A percentile compares a stretch with the other conserved stretches of the same genome.
These are phyloP conservation scores for Boulengeromyrus knoepffleri DNA, from an alignment of 2,113 vertebrate species.

Conservation along the genomic window DNA sequence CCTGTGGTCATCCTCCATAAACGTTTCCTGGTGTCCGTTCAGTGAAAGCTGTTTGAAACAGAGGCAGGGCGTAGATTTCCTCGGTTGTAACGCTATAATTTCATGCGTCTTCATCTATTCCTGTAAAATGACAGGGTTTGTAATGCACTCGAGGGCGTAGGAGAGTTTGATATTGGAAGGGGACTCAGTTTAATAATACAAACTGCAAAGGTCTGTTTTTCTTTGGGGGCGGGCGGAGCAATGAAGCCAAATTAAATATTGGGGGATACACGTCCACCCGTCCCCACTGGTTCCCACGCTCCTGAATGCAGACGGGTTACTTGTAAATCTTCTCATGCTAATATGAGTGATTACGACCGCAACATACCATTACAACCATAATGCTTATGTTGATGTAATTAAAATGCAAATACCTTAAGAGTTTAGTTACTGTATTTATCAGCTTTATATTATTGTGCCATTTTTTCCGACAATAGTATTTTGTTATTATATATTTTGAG, in stretches of 20 bases:
- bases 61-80: slow-evolving; percentile 56
- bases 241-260: not conserved
- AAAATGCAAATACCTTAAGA: not conserved
- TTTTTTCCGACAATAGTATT: not conserved
- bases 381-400: not conserved
- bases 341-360: not conserved
- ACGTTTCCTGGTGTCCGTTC: slow-evolving; percentile 54
- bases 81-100: slow-evolving; percentile 64
- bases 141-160: slow-evolving; percentile 45
- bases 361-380: not conserved
- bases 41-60: slow-evolving; percentile 39
- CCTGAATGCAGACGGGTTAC: not conserved
- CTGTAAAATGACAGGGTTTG: slow-evolving; percentile 66
- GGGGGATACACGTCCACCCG: not conserved
- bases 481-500: not conserved
- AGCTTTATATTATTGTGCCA: not conserved
- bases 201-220: not conserved
- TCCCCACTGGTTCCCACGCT: not conserved
- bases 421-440: not conserved
- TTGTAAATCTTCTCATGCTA: slow-evolving; percentile 24
- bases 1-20: slow-evolving; percentile 42
- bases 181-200: slow-evolving; percentile 4
- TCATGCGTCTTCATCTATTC: slow-evolving; percentile 58
- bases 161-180: slow-evolving; percentile 40
- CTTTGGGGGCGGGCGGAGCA: not conserved